A percentile compares a stretch with the other conserved stretches of the same genome.
phyloP scores from a whole-genome alignment of 1,140 invertebrate genomes.

The Orchesella cincta region DNA sequence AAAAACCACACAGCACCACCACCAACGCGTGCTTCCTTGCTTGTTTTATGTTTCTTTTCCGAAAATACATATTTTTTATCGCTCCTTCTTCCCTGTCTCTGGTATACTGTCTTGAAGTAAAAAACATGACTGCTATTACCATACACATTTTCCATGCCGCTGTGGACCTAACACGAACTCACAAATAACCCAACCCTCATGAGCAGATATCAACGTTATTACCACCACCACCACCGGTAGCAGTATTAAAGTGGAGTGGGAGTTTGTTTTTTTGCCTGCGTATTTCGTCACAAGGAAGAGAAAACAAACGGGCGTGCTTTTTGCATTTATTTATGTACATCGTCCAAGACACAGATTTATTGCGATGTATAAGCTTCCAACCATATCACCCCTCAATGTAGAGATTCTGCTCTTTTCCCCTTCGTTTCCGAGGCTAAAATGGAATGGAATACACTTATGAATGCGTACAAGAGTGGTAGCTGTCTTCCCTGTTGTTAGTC shows the following conservation, averaged over 20 bases:
- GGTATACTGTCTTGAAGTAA: neutral
- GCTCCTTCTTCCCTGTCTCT: neutral
- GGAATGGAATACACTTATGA: too few species aligned
- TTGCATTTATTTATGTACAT: constrained; percentile 9
- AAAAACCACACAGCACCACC: neutral
- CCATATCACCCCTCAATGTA: neutral
- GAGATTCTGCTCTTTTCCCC: neutral
- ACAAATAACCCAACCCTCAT: neutral
- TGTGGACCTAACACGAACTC: neutral
- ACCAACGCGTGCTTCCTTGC: neutral
- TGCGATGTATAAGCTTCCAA: neutral
- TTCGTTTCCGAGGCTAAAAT: too few species aligned
- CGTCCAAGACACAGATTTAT: constrained; percentile 2
- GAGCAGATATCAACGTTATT: neutral
- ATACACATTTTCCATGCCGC: neutral
- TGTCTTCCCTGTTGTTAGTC: neutral
- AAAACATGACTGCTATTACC: neutral
- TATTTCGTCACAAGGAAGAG: constrained; percentile 1
- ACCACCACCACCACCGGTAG: neutral
- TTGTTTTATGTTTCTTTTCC: neutral
- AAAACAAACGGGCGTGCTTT: constrained; percentile 11
- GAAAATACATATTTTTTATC: neutral
- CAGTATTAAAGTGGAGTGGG: neutral
- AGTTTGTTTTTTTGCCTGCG: neutral
- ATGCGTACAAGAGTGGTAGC: neutral